Evolutionary conservation across 2,113 vertebrate genomes (phyloP).

Genomic region (Lamprotornis superbus): DNA sequence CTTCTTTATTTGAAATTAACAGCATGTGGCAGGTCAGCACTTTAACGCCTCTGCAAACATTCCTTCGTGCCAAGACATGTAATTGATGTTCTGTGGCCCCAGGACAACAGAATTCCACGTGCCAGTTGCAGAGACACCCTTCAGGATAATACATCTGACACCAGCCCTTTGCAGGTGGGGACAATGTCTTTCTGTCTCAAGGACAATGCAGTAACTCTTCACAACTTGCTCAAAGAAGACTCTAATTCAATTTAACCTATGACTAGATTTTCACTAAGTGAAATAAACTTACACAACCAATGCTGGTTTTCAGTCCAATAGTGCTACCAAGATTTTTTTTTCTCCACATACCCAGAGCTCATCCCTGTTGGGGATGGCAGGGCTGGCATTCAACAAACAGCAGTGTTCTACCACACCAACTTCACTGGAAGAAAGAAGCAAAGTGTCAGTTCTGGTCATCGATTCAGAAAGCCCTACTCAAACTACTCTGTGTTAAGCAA

Average conservation of each 20-base stretch:
- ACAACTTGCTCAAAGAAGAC: neutral
- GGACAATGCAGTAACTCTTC: neutral
- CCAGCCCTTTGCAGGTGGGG: neutral
- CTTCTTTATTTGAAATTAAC: neutral
- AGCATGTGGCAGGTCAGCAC: neutral
- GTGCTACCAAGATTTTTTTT: neutral
- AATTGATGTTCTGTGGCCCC: neutral
- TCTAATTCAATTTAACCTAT: neutral
- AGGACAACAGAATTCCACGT: neutral
- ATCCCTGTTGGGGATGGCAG: neutral
- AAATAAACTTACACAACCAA: neutral
- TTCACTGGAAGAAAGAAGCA: neutral
- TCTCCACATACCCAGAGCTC: neutral
- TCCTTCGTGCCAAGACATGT: fast-evolving
- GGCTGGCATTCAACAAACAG: neutral
- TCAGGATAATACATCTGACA: neutral
- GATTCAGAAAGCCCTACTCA: neutral
- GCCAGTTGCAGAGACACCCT: neutral
- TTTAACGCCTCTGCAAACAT: neutral
- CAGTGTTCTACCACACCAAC: fast-evolving
- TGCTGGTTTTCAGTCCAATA: neutral
- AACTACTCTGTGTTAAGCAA: neutral
- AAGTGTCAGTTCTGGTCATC: neutral
- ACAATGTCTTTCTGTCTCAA: neutral
- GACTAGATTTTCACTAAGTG: neutral